Conservation (phyloP, 2,888 invertebrate species). For the Sphecodes monilicornis region DNA sequence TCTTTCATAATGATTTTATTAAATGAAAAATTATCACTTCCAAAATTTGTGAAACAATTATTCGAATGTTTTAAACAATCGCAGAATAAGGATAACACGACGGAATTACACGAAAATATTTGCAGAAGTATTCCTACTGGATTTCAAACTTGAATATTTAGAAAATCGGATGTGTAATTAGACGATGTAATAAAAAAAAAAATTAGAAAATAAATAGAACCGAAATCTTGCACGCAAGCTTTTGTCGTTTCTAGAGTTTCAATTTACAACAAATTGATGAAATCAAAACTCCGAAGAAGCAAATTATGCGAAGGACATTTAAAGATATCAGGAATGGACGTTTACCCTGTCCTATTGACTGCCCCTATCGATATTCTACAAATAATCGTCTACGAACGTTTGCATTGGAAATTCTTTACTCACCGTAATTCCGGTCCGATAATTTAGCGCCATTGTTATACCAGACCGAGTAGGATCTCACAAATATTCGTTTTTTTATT, state of each 20-base stretch:
- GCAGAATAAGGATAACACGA: neutral
- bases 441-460: constrained; percentile 79
- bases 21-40: neutral
- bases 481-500: constrained; percentile 30
- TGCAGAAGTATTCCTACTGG: neutral
- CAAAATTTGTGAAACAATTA: neutral
- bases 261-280: no score
- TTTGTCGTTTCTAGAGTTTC: neutral
- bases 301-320: constrained; percentile 74
- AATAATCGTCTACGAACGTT: neutral
- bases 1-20: neutral
- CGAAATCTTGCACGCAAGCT: neutral
- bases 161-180: neutral
- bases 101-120: constrained; percentile 13
- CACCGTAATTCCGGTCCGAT: constrained; percentile 76
- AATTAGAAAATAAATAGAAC: neutral
- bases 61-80: neutral
- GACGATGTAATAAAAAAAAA: neutral
- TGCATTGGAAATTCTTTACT: constrained; percentile 55
- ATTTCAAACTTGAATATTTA: neutral
- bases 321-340: constrained; percentile 75
- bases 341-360: constrained; percentile 64
- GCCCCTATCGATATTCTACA: constrained; percentile 41
- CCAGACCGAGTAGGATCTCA: constrained; percentile 15
- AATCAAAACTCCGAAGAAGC: no score